Evolutionary conservation across 1,140 invertebrate species (phyloP).

Genomic region (Philopotamus ludificatus): DNA sequence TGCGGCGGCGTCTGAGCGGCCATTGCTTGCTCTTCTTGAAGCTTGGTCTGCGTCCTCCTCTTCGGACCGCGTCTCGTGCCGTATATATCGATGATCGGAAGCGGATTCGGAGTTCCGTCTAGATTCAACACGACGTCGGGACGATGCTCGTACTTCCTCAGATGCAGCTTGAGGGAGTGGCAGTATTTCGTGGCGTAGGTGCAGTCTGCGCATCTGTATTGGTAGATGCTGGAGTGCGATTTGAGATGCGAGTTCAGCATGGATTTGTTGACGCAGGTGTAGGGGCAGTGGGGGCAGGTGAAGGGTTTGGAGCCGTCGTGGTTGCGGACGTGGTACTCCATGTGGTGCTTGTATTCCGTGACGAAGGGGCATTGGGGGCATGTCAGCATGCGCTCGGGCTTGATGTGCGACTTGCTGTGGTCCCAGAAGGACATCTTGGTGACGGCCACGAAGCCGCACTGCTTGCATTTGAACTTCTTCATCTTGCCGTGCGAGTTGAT

Average conservation of each 20-base stretch:
- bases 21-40: constrained; percentile 45
- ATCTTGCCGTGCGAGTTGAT: constrained; percentile 81
- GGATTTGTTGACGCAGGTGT: constrained; percentile 97
- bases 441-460: constrained; percentile 79
- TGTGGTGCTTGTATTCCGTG: constrained; percentile 98
- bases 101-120: constrained; percentile 82
- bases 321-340: constrained; percentile 96
- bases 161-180: constrained; percentile 94
- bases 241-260: constrained; percentile 99
- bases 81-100: constrained; percentile 87
- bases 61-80: constrained; percentile 84
- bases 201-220: constrained; percentile 93
- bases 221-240: constrained; percentile 95
- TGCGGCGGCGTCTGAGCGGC: constrained; percentile 46
- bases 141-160: constrained; percentile 88
- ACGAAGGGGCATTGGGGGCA: constrained; percentile 95
- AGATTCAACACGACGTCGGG: constrained; percentile 83
- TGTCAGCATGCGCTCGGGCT: constrained; percentile 84
- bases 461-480: constrained; percentile 90
- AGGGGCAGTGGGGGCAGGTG: constrained; percentile 89
- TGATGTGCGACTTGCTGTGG: constrained; percentile 89
- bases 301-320: constrained; percentile 96
- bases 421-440: constrained; percentile 94
- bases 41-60: constrained; percentile 54
- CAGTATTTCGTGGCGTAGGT: constrained; percentile 98